Evolutionary conservation across 2,888 invertebrate genomes (phyloP), one percentile per base, ranked within the genome.

Genomic region (Plutella xylostella): DNA sequence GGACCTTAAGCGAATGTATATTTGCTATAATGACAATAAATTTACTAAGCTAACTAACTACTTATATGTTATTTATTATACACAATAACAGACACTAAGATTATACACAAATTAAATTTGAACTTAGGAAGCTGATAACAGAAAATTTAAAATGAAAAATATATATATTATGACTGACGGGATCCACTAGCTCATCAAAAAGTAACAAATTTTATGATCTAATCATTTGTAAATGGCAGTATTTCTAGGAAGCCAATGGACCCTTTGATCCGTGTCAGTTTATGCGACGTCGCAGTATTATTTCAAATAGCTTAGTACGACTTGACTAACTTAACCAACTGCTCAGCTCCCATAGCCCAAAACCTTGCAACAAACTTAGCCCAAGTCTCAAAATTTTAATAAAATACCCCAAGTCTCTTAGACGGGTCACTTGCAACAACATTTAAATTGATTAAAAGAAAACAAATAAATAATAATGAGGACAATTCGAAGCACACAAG

Each of bases 341-440:
- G n/a, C n/a, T n/a, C n/a, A n/a, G n/a, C n/a, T n/a, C n/a, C n/a
- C n/a, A n/a, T n/a, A n/a, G n/a, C n/a, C n/a, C n/a, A 28, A 37
- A 12, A 20, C 1, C 20, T 37, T 37, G 20, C 37, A 37, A 37
- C 33, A 33, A 33, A 15, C 14, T 33, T 33, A 11, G 17, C 58
- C 55, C 59, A 58, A 57, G 53, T 42, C 45, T 55, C 54, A 52
- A 53, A 56, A 58, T 55, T 56, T 45, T 46, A 47, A 51, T 59
- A 20, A 45, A 28, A 19, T n/a, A 39, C 19, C 33, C 33, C 58
- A 56, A 62, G 70, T 72, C 70, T 71, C 58, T 61, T 60, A 68
- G 64, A 70, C 68, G 54, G 57, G 57, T 59, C 57, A 46, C 57
- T 60, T 61, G 57, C 60, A 72, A 70, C 67, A 68, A 72, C 61